Evolutionary conservation across 1,140 invertebrate species (phyloP).

Genomic region (Trichoplusia ni): DNA sequence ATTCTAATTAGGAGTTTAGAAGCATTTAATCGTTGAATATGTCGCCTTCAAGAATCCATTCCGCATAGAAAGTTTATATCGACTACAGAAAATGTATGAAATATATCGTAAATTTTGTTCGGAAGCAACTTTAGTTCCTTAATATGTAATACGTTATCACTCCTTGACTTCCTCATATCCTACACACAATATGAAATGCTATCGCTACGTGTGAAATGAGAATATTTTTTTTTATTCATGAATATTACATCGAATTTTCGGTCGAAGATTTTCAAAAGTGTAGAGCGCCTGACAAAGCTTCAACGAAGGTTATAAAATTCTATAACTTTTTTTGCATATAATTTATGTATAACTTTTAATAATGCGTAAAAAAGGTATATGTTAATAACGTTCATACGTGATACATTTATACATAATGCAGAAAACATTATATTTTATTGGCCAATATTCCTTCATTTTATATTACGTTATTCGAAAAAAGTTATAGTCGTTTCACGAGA

Average conservation of each 20-base stretch:
- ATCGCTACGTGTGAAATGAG: not conserved
- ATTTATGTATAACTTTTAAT: too few species aligned
- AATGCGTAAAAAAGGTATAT: not conserved
- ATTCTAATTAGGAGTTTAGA: constrained; percentile 60
- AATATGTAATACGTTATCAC: constrained; percentile 4
- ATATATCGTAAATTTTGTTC: constrained; percentile 23
- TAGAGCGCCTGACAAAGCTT: too few species aligned
- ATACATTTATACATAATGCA: constrained; percentile 18
- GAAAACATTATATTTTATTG: constrained; percentile 46
- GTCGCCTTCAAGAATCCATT: constrained; percentile 38
- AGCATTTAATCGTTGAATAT: constrained; percentile 47
- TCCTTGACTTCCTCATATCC: not conserved
- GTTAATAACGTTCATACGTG: too few species aligned
- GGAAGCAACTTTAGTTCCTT: constrained; percentile 6
- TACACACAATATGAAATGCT: not conserved
- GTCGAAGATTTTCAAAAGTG: not conserved
- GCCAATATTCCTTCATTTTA: constrained; percentile 46
- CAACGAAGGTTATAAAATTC: not conserved
- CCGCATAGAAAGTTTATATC: constrained; percentile 32
- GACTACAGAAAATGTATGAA: constrained; percentile 31
- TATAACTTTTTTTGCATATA: too few species aligned
- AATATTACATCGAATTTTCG: not conserved
- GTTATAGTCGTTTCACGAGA: constrained; percentile 51
- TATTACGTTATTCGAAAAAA: constrained; percentile 45
- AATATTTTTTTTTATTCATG: not conserved